Base-by-base conservation (phyloP, 2,113 vertebrate genomes). In the human region DNA sequence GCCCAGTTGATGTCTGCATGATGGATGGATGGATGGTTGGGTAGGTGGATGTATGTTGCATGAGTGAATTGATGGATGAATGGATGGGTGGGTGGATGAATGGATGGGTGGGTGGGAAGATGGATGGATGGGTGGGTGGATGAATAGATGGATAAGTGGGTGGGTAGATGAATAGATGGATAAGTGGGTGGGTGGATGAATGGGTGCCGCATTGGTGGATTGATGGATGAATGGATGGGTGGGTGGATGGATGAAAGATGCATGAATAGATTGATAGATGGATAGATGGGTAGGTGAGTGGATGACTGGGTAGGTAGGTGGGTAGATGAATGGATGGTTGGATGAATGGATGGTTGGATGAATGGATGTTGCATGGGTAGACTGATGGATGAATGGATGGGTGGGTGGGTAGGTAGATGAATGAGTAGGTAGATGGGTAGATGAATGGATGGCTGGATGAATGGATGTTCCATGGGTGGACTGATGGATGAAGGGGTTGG, bases 241-340 rank as follows among this genome's bases (percentile, higher is more conserved):
- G 3, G 50, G 18, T 20, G 45, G n/a, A 35, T 48, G 2, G 38
- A 17, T 38, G 18, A 45, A 45, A 45, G 43, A 45, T 45, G 43
- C 43, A 45, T 45, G 43, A 45, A 45, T 45, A 45, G 43, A 45
- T 45, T 45, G 43, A 45, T 8, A 7, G 43, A 45, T 55, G 52
- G 17, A 32, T 81, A 45, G 0, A 0, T 35, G 89, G 3, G 0
- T 83, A 3, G 35, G 2, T 55, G 1, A 6, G 0, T 16, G 9
- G 1, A 23, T 32, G 32, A 30, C 7, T 45, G 45, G 45, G 8
- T 45, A 45, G 43, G 25, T 16, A 32, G 57, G 0, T 38, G 1
- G 18, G 4, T 43, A 16, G 52, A 1, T 64, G 72, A 45, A 7
- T 38, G 18, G 17, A 14, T 70, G 50, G 35, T 1, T 23, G 35